A percentile compares a stretch with the other conserved stretches of the same genome.
phyloP scores from a whole-genome alignment of 1,140 invertebrate genomes.

The Brachionus rubens region DNA sequence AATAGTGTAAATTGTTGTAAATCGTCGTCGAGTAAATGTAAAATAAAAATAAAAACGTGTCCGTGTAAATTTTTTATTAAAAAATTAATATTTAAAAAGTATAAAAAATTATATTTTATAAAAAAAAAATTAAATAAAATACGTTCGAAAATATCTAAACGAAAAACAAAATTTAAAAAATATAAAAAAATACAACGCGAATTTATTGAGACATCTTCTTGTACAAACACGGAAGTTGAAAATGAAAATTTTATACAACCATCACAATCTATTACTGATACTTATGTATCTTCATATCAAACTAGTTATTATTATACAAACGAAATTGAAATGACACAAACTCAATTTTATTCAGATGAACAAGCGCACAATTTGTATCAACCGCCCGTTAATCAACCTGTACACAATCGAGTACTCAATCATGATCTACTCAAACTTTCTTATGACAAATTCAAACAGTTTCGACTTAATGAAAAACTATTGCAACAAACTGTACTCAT shows the following conservation, averaged over 20 bases:
- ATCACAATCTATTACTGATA: background rate
- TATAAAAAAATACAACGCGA: no score
- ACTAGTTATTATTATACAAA: slow-evolving; percentile 11
- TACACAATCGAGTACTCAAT: background rate
- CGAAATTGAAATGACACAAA: background rate
- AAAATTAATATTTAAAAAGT: slow-evolving; percentile 6
- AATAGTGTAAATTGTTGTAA: background rate
- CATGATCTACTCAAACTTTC: slow-evolving; percentile 41
- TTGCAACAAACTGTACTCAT: slow-evolving; percentile 44
- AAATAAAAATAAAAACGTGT: no score
- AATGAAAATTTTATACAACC: background rate
- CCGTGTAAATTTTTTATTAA: background rate
- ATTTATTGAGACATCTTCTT: no score
- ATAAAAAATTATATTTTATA: background rate
- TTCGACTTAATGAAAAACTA: slow-evolving; percentile 40
- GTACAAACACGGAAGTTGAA: background rate
- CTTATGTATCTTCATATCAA: background rate
- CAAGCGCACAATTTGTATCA: no score
- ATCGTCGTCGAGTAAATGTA: no score
- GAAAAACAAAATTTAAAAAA: background rate
- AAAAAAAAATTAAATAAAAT: no score
- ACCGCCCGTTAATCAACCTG: background rate
- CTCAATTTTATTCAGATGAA: background rate
- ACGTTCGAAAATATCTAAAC: background rate
- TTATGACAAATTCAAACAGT: slow-evolving; percentile 45